Conservation (phyloP, 2,797 vertebrate species). For the Mico argentatus region DNA sequence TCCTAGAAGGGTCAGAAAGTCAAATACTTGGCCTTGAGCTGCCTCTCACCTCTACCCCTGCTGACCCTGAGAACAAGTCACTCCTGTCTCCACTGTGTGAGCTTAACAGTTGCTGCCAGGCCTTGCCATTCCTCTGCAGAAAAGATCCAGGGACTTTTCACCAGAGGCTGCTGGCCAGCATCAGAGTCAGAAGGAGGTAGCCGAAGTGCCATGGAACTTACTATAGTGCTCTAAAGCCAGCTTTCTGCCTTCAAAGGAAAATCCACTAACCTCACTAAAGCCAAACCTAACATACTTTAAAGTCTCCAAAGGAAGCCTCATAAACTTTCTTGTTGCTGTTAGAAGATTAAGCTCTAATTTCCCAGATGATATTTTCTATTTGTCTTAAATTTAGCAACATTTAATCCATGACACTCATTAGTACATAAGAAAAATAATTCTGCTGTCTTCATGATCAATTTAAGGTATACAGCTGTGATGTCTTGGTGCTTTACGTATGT, state of each 20-base stretch:
- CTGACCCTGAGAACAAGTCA: constrained; percentile 5
- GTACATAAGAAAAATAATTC: constrained; percentile 17
- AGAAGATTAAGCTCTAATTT: constrained; percentile 7
- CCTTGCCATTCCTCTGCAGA: not conserved
- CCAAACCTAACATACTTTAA: constrained; percentile 23
- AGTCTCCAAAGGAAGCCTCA: not conserved
- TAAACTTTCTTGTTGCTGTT: constrained; percentile 8
- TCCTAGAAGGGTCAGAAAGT: constrained; percentile 50
- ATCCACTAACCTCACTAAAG: not conserved
- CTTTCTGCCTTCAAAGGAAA: constrained; percentile 44
- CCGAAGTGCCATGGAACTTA: not conserved
- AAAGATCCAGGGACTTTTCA: constrained; percentile 36
- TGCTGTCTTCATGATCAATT: not conserved
- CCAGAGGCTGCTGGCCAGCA: not conserved
- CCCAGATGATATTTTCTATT: constrained; percentile 39
- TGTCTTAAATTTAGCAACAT: not conserved
- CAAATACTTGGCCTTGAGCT: constrained; percentile 35
- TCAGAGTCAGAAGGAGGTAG: not conserved
- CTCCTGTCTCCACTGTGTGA: not conserved
- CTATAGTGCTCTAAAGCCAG: not conserved
- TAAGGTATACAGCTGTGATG: constrained; percentile 8
- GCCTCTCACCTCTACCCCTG: not conserved
- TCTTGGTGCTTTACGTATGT: not conserved
- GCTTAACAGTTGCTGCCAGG: not conserved
- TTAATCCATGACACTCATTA: not conserved